Evolutionary conservation across 2,888 invertebrate genomes (phyloP).

Genomic region (Pristionchus maxplancki): DNA sequence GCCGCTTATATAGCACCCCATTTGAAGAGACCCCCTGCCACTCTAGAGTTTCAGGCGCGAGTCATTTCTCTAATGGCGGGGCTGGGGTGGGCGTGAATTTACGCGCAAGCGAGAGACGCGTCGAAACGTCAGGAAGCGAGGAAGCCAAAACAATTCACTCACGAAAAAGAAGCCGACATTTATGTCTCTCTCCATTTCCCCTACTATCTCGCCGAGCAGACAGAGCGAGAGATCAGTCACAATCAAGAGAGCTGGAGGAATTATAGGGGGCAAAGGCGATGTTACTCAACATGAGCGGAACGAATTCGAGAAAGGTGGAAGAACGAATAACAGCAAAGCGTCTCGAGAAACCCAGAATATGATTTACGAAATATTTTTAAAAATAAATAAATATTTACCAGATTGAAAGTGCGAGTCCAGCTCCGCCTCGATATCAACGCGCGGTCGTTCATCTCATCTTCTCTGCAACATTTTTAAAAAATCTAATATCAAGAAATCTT

Average conservation of each 20-base stretch:
- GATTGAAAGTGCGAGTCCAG: slow-evolving; percentile 66
- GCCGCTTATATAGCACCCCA: neutral
- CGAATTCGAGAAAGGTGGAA: neutral
- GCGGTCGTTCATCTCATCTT: slow-evolving; percentile 68
- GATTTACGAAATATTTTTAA: neutral
- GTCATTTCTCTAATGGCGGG: slow-evolving; percentile 2
- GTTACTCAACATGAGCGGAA: neutral
- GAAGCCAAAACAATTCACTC: neutral
- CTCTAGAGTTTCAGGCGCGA: neutral
- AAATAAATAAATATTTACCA: slow-evolving; percentile 57
- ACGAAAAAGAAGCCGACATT: neutral
- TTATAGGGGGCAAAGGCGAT: neutral
- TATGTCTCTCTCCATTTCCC: neutral
- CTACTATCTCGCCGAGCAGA: no score
- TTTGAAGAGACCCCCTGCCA: neutral
- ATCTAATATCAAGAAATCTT: neutral
- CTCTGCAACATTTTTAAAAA: slow-evolving; percentile 10
- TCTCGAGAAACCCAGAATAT: neutral
- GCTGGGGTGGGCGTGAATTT: neutral
- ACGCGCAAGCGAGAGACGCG: neutral
- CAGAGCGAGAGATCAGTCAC: no score
- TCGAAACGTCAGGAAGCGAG: neutral
- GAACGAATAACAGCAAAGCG: neutral
- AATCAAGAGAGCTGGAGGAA: no score
- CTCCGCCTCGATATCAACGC: slow-evolving; percentile 64